Evolutionary conservation across 2,888 invertebrate genomes (phyloP), one percentile per base, ranked within the genome.

Genomic region (Cantharis flavilabris): DNA sequence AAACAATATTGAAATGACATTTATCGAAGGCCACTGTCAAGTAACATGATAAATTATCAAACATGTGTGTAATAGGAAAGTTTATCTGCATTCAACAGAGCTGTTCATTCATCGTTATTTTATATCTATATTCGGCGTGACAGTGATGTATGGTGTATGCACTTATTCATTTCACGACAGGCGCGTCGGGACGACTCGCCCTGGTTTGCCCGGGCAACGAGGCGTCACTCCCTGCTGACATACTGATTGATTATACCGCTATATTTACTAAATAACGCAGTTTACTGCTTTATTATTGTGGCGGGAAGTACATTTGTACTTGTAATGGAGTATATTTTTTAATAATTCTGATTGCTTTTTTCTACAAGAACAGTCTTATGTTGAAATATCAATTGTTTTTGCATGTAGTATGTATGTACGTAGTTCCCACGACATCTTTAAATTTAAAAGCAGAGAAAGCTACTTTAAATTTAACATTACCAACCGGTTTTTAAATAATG

Each of bases 61-160:
- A 86, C 88, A 87, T 87, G 86, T 87, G 87, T 87, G 87, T 87
- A 87, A 87, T 87, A 86, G 87, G 88, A 87, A 88, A 87, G 87
- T 88, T 88, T 88, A 88, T 88, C 88, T 87, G 87, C 87, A 87
- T 88, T 87, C 87, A 88, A 87, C 87, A 87, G 87, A 86, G 86
- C 86, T 86, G 86, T 87, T 87, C 87, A 87, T 88, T 88, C 87
- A 87, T 87, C 88, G 88, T 88, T 87, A 88, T 88, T 88, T 88
- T 88, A 88, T 88, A 88, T 88, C 88, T 88, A 87, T 88, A 88
- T 88, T 87, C 86, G 82, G 85, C 82, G 79, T 88, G 88, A 89
- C 88, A 87, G 86, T 89, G 89, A 89, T 89, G 87, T 88, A 89
- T 88, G 88, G 86, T 87, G 85, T 86, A 85, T 87, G 88, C 87